phyloP scores from a whole-genome alignment of 2,797 vertebrate species.

The Odontamblyopus lacepedii region DNA sequence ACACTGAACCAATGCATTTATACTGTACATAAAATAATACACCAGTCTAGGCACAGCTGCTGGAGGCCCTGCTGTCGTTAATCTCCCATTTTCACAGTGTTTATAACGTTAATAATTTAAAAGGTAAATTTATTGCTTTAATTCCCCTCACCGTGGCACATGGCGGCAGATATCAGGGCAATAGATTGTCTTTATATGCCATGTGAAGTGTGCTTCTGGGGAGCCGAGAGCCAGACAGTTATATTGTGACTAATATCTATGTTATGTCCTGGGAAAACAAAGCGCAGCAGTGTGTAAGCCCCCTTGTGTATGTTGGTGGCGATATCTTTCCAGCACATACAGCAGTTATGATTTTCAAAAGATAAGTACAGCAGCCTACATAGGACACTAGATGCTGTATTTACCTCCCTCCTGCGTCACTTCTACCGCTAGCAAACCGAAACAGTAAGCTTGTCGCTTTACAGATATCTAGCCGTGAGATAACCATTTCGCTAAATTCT shows the following conservation, averaged over 20 bases:
- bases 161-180: slow-evolving; percentile 63
- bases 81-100: slow-evolving; percentile 60
- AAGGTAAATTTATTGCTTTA: slow-evolving; percentile 79
- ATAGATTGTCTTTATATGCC: slow-evolving; percentile 74
- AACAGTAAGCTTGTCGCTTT: slow-evolving; percentile 48
- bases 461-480: slow-evolving; percentile 56
- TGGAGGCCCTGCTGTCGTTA: slow-evolving; percentile 32
- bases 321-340: slow-evolving; percentile 50
- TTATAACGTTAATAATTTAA: slow-evolving; percentile 78
- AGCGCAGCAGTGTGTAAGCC: slow-evolving; percentile 32
- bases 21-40: slow-evolving; percentile 30
- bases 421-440: slow-evolving; percentile 35
- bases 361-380: slow-evolving; percentile 62
- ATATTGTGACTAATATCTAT: slow-evolving; percentile 79
- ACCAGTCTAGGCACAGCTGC: slow-evolving; percentile 30
- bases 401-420: slow-evolving; percentile 17
- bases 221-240: slow-evolving; percentile 63
- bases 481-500: slow-evolving; percentile 63
- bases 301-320: slow-evolving; percentile 42
- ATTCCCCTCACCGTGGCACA: slow-evolving; percentile 59
- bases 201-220: slow-evolving; percentile 68
- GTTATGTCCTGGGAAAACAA: slow-evolving; percentile 73
- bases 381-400: slow-evolving; percentile 53
- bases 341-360: slow-evolving; percentile 65
- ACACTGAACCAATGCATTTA: slow-evolving; percentile 34